Percentiles rank a stretch among this genome's conserved stretches.
Evolutionary conservation across 2,113 vertebrate genomes (phyloP).

Genomic region (Vidua macroura): DNA sequence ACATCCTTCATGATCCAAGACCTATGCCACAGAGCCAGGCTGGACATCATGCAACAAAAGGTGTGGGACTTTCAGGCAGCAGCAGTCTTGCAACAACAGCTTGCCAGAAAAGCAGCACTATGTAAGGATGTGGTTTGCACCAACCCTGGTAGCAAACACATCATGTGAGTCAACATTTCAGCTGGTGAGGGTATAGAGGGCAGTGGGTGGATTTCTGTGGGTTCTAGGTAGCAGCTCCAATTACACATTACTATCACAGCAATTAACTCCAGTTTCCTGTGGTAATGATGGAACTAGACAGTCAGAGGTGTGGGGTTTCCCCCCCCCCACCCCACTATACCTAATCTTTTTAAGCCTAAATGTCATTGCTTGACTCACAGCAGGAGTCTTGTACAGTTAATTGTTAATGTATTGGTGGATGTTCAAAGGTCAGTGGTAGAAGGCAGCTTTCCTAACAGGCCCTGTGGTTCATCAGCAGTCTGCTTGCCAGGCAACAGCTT

Average conservation of each 20-base stretch:
- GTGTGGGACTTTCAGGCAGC: not conserved
- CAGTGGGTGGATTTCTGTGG: not conserved
- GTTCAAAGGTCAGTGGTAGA: not conserved
- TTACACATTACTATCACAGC: not conserved
- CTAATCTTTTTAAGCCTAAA: not conserved
- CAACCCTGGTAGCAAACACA: not conserved
- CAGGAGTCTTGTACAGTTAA: not conserved
- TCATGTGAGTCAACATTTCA: not conserved
- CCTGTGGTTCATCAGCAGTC: not conserved
- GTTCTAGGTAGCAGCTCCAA: not conserved
- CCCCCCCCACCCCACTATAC: not conserved
- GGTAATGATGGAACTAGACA: not conserved
- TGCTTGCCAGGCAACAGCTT: not conserved
- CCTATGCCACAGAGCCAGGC: not conserved
- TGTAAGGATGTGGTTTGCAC: not conserved
- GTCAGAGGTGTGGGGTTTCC: not conserved
- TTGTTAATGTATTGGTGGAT: not conserved
- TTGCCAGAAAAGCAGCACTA: not conserved
- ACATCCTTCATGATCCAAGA: not conserved
- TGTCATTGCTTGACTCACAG: not conserved
- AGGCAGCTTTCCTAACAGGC: not conserved
- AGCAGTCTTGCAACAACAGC: not conserved
- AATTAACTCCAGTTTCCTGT: not conserved
- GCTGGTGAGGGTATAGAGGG: not conserved
- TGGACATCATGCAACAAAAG: not conserved